Base-by-base conservation (phyloP, 2,888 invertebrate genomes). In the Drosophila recens region DNA sequence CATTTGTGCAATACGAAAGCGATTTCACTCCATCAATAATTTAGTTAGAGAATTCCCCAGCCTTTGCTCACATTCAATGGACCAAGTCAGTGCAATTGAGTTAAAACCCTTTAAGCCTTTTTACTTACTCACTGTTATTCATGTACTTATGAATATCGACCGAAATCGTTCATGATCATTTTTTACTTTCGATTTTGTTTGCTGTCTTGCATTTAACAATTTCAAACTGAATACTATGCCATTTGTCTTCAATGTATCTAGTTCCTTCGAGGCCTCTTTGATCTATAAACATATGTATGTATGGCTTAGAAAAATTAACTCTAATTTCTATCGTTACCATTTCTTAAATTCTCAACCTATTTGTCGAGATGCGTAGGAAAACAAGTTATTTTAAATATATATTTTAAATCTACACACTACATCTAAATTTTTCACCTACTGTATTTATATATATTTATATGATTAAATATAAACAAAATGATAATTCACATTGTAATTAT, bases 81-180 rank as follows among this genome's bases (percentile, higher is more conserved):
- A 13, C 27, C 27, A 30, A 30, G 23, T 48, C 3, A 30, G 49
- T 59, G 49, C 59, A 49, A 42, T 59, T 46, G 36, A 36, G 20
- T 34, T 20, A 45, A 23, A 3, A 11, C 9, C 17, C 11, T 10
- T 6, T 13, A 49, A 48, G 30, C 54, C 54, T 13, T 33, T 34
- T 13, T 33, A 57, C 46, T 27, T 45, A 53, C 48, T 46, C 17
- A 33, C 15, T 17, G 17, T 17, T 38, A 61, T 62, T 62, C 62
- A 46, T 36, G 75, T 61, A 67, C 54, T 74, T 72, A 56, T 67
- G 51, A 58, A 49, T 46, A 61, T 57, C 33, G 17, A 33, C 33
- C 38, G 6, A 34, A 46, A 10, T 34, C 30, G 33, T 51, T 45
- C 11, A 34, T 9, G 30, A 23, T 27, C 11, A 5, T 15, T 4